A percentile compares a stretch with the other conserved stretches of the same genome.
Evolutionary conservation across 2,113 vertebrate genomes (phyloP).

Genomic region (Axis porcinus): DNA sequence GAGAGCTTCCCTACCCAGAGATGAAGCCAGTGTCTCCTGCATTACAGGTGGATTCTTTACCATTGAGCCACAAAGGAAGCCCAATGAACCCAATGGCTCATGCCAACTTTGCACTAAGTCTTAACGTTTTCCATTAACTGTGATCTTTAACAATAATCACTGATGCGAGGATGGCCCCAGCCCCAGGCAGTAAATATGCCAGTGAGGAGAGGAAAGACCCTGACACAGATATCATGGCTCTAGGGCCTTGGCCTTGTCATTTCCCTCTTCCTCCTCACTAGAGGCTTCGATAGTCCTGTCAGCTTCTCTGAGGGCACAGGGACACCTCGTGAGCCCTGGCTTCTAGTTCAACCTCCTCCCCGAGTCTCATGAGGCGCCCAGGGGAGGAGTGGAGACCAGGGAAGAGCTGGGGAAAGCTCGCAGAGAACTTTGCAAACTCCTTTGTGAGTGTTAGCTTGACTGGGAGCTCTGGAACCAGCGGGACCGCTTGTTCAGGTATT

Average conservation of each 20-base stretch:
- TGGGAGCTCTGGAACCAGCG: background rate
- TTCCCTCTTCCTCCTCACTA: background rate
- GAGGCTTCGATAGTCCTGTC: background rate
- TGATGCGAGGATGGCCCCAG: too few relatives aligned
- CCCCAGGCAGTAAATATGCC: background rate
- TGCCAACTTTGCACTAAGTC: background rate
- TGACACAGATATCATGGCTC: background rate
- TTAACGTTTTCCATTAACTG: background rate
- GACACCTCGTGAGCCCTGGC: background rate
- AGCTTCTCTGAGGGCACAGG: background rate
- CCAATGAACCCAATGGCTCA: too few relatives aligned
- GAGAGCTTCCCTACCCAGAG: background rate
- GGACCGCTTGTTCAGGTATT: background rate
- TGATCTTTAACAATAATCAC: background rate
- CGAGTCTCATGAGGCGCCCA: fast-evolving
- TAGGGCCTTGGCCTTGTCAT: background rate
- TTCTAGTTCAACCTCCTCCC: background rate
- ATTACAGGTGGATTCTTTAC: background rate
- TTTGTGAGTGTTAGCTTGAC: background rate
- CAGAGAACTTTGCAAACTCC: background rate
- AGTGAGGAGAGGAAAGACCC: background rate
- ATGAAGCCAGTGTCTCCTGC: background rate
- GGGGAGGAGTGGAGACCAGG: background rate
- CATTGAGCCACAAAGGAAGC: background rate
- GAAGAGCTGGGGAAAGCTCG: background rate